These are phyloP conservation scores for Zhengitettix transpicula DNA, from an alignment of 2,888 invertebrate species.

Conservation along the genomic window DNA sequence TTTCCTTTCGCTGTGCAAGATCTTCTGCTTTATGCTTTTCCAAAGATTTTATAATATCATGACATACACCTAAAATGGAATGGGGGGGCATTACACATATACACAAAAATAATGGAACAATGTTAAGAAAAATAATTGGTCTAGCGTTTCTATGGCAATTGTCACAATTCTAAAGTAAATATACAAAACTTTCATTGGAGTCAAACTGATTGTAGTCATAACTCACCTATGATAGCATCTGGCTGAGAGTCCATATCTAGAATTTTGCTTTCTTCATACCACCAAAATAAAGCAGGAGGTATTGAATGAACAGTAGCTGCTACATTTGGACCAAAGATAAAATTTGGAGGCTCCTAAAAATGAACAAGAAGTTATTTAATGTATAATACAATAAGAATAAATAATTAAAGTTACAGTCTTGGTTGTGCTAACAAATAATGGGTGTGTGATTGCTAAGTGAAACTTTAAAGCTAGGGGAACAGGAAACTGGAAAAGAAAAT, in stretches of 20 bases:
- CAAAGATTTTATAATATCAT: constrained; percentile 38
- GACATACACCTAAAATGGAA: constrained; percentile 31
- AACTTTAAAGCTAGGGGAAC: too few relatives aligned
- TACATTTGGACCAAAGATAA: constrained; percentile 38
- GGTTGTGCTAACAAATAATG: too few relatives aligned
- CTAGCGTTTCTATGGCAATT: too few relatives aligned
- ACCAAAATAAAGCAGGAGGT: constrained; percentile 56
- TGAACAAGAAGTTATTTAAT: not conserved
- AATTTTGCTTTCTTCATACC: constrained; percentile 69
- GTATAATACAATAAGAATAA: too few relatives aligned
- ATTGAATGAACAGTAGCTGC: constrained; percentile 39
- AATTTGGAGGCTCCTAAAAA: constrained; percentile 40
- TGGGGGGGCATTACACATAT: too few relatives aligned
- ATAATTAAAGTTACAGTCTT: too few relatives aligned
- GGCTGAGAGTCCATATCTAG: constrained; percentile 64
- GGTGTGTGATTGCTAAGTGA: too few relatives aligned
- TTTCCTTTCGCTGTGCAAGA: constrained; percentile 40
- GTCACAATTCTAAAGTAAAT: too few relatives aligned
- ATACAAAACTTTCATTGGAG: too few relatives aligned
- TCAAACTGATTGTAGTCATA: not conserved
- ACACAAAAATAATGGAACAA: too few relatives aligned
- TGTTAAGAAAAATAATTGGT: too few relatives aligned
- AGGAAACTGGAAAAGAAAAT: too few relatives aligned
- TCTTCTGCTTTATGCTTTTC: constrained; percentile 46
- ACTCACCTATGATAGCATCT: constrained; percentile 45